Base-by-base conservation (phyloP, 2,888 invertebrate genomes). In the Hirtodrosophila trivittata region DNA sequence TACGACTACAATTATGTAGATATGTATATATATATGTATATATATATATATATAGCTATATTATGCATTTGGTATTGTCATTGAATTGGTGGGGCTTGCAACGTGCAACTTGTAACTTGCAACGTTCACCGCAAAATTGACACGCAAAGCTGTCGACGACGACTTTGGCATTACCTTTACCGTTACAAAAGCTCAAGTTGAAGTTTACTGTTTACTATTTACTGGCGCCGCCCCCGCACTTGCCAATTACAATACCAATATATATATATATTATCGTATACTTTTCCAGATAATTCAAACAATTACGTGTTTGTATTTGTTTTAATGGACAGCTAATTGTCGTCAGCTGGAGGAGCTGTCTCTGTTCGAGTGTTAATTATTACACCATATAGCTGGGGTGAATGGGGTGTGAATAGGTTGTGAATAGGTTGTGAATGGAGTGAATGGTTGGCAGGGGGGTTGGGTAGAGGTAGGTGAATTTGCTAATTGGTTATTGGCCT, bases 61-160 rank as follows among this genome's bases (percentile, higher is more conserved):
- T 18, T 37, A 42, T 32, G 67, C 58, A 63, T 71, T 77, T 75
- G 59, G 59, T 38, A 62, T 56, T 77, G 82, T 77, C 77, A 81
- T 77, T 77, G 76, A 74, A 46, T 62, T 56, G 43, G 9, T 7
- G 12, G 3, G 47, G 33, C 18, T n/a, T 28, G 30, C 10, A 16
- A 28, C 8, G 25, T 12, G 35, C 10, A 21, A 5, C 18, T 21
- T 21, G 51, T 50, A 54, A 49, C 52, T 52, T 35, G 56, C 43
- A 32, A 62, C 52, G 41, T 9, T 49, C 13, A 14, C 13, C 16
- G n/a, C 33, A 42, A 45, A 60, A 9, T 25, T 28, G 33, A 51
- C 60, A 60, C 59, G 58, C 66, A 66, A 66, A 30, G 13, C 59
- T 14, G 55, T 46, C 39, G 46, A 59, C 50, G 43, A 42, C 32